A percentile compares a stretch with the other conserved stretches of the same genome.
These are phyloP conservation scores for Nansenia antarctica DNA, from an alignment of 2,113 vertebrate species.

Conservation along the genomic window DNA sequence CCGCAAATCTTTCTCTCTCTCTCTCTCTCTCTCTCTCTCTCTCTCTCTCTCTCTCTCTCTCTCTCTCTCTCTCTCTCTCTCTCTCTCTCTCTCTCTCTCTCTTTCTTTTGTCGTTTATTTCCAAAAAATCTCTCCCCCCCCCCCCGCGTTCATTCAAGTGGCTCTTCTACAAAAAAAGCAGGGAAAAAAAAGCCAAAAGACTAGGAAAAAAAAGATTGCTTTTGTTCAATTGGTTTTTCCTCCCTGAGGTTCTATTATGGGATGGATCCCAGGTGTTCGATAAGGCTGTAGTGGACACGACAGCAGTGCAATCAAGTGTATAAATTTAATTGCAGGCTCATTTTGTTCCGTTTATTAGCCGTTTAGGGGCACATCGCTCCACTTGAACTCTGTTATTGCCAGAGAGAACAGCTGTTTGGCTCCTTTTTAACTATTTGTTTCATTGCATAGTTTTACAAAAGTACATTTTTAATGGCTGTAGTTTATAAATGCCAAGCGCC, in stretches of 20 bases:
- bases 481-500: conserved; percentile 57
- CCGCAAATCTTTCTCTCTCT: too few species aligned
- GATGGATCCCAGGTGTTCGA: conserved; percentile 84
- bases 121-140: conserved; percentile 26
- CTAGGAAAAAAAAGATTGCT: conserved; percentile 42
- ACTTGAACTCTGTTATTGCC: conserved; percentile 82
- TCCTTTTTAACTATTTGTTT: conserved; percentile 74
- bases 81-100: too few species aligned
- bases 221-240: conserved; percentile 63
- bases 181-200: conserved; percentile 54
- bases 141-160: conserved; percentile 43
- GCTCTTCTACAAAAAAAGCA: conserved; percentile 47
- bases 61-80: too few species aligned
- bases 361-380: conserved; percentile 81
- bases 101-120: conserved; percentile 23
- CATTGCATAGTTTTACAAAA: conserved; percentile 63
- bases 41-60: too few species aligned
- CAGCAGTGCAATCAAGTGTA: conserved; percentile 85
- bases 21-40: too few species aligned
- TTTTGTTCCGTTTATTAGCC: conserved; percentile 83
- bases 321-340: conserved; percentile 85
- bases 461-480: conserved; percentile 39
- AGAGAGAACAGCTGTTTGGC: conserved; percentile 80
- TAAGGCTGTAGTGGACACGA: conserved; percentile 82
- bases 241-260: conserved; percentile 77